Percentiles rank a stretch among this genome's conserved stretches.
Evolutionary conservation across 2,113 vertebrate genomes (phyloP).

Genomic region (Ovis aries): DNA sequence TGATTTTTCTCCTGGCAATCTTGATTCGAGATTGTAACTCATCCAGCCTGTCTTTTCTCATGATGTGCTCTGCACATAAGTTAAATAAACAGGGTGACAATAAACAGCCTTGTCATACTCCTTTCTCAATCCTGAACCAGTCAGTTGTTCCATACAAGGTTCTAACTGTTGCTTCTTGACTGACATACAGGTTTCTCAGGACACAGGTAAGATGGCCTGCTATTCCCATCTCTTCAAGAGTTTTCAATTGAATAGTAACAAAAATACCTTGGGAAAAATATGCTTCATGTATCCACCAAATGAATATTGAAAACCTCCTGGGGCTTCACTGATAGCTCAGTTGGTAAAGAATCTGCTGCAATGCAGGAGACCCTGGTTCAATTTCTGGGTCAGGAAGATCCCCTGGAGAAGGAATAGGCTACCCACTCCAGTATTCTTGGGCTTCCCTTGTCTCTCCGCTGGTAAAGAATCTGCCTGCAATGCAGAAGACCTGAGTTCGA

Average conservation of each 20-base stretch:
- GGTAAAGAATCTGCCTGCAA: background rate
- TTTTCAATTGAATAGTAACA: background rate
- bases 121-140: background rate
- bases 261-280: background rate
- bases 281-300: background rate
- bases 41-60: background rate
- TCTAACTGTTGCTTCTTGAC: background rate
- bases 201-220: background rate
- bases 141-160: background rate
- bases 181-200: background rate
- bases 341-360: background rate
- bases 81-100: background rate
- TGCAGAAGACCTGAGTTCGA: background rate
- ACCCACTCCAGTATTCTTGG: background rate
- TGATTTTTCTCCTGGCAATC: background rate
- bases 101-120: background rate
- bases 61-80: background rate
- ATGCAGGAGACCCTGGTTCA: background rate
- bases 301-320: background rate
- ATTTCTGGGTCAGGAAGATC: background rate
- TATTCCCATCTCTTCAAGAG: background rate
- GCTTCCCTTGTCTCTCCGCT: background rate
- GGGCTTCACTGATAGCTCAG: background rate
- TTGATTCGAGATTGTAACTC: background rate
- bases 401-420: background rate